Conservation (phyloP, 2,888 invertebrate genomes). For the Cryptocheilus praepositus region DNA sequence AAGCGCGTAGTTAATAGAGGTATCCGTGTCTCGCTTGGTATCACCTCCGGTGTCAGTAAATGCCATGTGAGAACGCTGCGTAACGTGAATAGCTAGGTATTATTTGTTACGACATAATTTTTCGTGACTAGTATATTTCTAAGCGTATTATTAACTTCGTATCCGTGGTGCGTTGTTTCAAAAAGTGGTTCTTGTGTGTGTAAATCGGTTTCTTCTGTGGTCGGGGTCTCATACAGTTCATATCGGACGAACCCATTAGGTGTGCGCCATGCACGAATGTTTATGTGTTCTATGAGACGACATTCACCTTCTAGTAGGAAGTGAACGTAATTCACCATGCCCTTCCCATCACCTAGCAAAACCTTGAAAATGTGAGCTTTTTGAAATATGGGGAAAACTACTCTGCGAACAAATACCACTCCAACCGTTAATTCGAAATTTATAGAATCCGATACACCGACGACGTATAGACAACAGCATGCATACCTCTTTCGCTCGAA, state of each 20-base stretch:
- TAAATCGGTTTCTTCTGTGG: background rate
- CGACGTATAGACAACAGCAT: constrained; percentile 48
- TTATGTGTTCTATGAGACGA: constrained; percentile 79
- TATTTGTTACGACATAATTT: too few species aligned
- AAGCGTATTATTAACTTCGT: too few species aligned
- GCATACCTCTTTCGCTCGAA: constrained; percentile 77
- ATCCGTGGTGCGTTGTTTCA: constrained; percentile 13
- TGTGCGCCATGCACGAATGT: constrained; percentile 72
- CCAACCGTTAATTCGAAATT: too few species aligned
- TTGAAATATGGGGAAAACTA: too few species aligned
- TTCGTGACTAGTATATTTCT: too few species aligned
- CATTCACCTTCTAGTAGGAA: constrained; percentile 79
- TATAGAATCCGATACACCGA: too few species aligned
- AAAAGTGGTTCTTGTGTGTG: background rate
- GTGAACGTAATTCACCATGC: constrained; percentile 74
- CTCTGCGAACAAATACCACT: too few species aligned
- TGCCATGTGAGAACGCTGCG: too few species aligned
- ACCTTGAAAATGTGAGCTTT: constrained; percentile 49
- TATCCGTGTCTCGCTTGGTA: background rate
- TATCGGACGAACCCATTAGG: constrained; percentile 73
- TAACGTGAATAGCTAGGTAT: too few species aligned
- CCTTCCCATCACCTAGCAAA: constrained; percentile 68
- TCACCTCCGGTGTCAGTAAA: too few species aligned
- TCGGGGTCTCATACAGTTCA: constrained; percentile 71
- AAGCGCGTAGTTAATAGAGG: too few species aligned